Evolutionary conservation across 37 sponge, comb jelly and placozoan species (phyloP).

Genomic region (Cladorhizidae sp.): DNA sequence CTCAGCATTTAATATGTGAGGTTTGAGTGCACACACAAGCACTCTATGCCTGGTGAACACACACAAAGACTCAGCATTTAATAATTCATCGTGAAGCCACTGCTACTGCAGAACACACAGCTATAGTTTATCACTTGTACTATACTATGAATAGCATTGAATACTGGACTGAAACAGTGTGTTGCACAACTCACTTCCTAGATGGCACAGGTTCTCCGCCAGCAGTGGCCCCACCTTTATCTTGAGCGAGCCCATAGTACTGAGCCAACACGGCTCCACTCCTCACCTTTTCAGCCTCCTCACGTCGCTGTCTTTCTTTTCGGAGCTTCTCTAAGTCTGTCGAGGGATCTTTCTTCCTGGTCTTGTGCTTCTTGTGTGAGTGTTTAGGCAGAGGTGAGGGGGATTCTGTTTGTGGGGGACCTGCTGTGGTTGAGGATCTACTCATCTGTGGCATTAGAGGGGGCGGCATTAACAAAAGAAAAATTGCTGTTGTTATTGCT

Average conservation of each 20-base stretch:
- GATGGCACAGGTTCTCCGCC: not conserved
- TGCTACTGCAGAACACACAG: too few species aligned
- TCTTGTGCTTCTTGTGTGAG: constrained; percentile 21
- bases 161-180: too few species aligned
- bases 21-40: too few species aligned
- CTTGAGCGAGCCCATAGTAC: constrained; percentile 25
- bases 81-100: too few species aligned
- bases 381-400: not conserved
- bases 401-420: not conserved
- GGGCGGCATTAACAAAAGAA: too few species aligned
- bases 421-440: not conserved
- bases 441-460: too few species aligned
- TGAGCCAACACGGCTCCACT: constrained; percentile 36
- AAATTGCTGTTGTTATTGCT: too few species aligned
- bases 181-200: constrained; percentile 1
- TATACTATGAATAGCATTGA: too few species aligned
- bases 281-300: constrained; percentile 58
- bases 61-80: too few species aligned
- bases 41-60: too few species aligned
- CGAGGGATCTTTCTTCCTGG: constrained; percentile 5
- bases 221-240: not conserved
- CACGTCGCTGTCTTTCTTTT: constrained; percentile 68
- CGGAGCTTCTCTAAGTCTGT: constrained; percentile 57
- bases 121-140: too few species aligned
- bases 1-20: too few species aligned